Evolutionary conservation across 23 tunicate species (phyloP), one percentile per base, ranked within the genome.

Genomic region (Halocynthia roretzi): DNA sequence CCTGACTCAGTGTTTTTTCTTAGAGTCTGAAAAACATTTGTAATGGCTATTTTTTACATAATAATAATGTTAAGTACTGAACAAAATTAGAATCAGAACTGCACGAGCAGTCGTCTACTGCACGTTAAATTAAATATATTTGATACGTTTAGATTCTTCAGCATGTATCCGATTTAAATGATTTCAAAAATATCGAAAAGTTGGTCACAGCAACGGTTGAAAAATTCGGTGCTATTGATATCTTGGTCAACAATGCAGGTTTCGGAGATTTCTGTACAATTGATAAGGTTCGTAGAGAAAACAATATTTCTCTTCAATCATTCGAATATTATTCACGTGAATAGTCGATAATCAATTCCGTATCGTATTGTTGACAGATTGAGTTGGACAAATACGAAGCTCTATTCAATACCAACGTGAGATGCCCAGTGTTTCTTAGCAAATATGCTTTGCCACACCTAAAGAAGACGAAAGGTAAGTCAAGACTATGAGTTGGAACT

Each of bases 401-500:
- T 19, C 23, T 81, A 71, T 81, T 81, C 68, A 56, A 68, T 44
- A 48, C 61, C 67, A 81, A 71, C 60, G 67, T 81, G 21, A 53
- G 75, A 8, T 77, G 78, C 2, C 78, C 84, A 1, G 75, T 81
- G 0, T 81, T 70, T 20, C 77, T 81, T 9, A 50, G 79, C 78
- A 71, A 81, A 31, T 51, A 66, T 56, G 77, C 78, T 40, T 51
- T 66, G 19, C 78, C 77, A 5, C 77, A 81, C 72, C 48, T 81
- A 5, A 71, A 51, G 56, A 71, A 71, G 72, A 68, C 84, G 8
- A 81, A 81, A 71, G 84, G 84, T 81, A 70, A 52, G 7, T 14
- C 5, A 14, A 18, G 5, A 50, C 77, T 2, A n/a, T 68, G 62
- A 57, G n/a, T n/a, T 4, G 1, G 44, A 31, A 31, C 4, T 0